Percentiles rank a stretch among this genome's conserved stretches.
These are phyloP conservation scores for Austrolebias charrua DNA, from an alignment of 2,797 vertebrate genomes.

Conservation along the genomic window DNA sequence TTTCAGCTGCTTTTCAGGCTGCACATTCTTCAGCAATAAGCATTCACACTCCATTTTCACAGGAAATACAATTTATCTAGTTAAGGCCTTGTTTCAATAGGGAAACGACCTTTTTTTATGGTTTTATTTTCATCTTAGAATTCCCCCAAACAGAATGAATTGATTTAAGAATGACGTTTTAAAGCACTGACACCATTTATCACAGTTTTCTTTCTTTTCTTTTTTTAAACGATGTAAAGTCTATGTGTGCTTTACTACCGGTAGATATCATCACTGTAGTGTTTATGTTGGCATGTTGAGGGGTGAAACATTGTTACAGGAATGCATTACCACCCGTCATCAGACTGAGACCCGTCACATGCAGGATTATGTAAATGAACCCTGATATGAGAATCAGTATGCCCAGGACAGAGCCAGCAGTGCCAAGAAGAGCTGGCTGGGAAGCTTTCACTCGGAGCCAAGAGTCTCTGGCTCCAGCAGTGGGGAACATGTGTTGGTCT, in stretches of 20 bases:
- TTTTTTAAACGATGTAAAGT: conserved; percentile 62
- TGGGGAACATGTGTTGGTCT: conserved; percentile 75
- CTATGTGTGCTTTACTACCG: conserved; percentile 49
- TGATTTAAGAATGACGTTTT: conserved; percentile 35
- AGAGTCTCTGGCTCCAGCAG: conserved; percentile 72
- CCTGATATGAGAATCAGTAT: conserved; percentile 75
- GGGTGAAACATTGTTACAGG: conserved; percentile 74
- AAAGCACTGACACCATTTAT: conserved; percentile 17
- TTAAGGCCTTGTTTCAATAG: too few species aligned
- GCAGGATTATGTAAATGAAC: conserved; percentile 76
- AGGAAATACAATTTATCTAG: too few species aligned
- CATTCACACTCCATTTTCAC: too few species aligned
- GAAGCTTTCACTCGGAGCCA: conserved; percentile 63
- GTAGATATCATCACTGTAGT: conserved; percentile 66
- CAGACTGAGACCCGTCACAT: conserved; percentile 72
- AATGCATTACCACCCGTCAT: conserved; percentile 77
- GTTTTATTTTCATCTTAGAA: too few species aligned
- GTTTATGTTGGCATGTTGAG: conserved; percentile 68
- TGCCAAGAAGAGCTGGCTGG: conserved; percentile 73
- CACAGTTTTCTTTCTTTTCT: conserved; percentile 52
- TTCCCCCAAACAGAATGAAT: not conserved
- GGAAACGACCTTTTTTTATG: too few species aligned
- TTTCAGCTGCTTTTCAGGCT: too few species aligned
- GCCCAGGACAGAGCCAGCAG: conserved; percentile 61
- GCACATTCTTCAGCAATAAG: too few species aligned